Percentiles rank a stretch among this genome's conserved stretches.
phyloP scores from a whole-genome alignment of 2,888 invertebrate genomes.

The Drosophila algonquin region DNA sequence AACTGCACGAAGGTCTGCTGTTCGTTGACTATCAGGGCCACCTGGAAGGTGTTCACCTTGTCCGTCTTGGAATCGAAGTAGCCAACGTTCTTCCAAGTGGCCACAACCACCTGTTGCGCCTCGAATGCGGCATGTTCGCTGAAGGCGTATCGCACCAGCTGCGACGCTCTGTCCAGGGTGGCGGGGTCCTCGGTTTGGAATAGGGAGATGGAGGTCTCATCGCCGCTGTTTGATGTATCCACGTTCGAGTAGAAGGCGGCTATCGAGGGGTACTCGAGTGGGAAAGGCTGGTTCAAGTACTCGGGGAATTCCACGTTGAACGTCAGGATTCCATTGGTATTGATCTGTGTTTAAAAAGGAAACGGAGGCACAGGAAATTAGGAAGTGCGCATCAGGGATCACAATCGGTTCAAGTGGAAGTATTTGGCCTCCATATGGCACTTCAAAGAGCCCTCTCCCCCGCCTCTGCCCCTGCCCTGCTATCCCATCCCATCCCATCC shows the following conservation, averaged over 20 bases:
- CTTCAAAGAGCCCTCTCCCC: slow-evolving; percentile 35
- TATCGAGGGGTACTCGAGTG: slow-evolving; percentile 94
- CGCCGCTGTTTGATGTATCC: slow-evolving; percentile 87
- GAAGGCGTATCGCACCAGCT: slow-evolving; percentile 90
- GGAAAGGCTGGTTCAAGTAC: slow-evolving; percentile 94
- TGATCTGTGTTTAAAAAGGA: slow-evolving; percentile 87
- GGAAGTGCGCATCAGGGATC: slow-evolving; percentile 26
- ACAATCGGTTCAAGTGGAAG: slow-evolving; percentile 32
- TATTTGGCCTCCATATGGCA: slow-evolving; percentile 60
- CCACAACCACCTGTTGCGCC: slow-evolving; percentile 92
- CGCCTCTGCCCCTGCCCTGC: neutral
- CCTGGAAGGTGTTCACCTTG: slow-evolving; percentile 94
- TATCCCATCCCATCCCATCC: no score
- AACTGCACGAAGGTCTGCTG: slow-evolving; percentile 92
- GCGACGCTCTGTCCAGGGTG: slow-evolving; percentile 88
- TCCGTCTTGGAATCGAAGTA: slow-evolving; percentile 87
- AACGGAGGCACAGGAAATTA: neutral
- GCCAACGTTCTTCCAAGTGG: slow-evolving; percentile 96
- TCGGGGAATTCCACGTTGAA: slow-evolving; percentile 94
- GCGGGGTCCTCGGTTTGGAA: slow-evolving; percentile 87
- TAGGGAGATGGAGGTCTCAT: slow-evolving; percentile 89
- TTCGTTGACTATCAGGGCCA: slow-evolving; percentile 79
- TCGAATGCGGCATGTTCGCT: slow-evolving; percentile 89
- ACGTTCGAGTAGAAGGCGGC: slow-evolving; percentile 96
- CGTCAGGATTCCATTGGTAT: slow-evolving; percentile 94